Evolutionary conservation across 2,113 vertebrate genomes (phyloP).

Genomic region (Eulemur rufifrons): DNA sequence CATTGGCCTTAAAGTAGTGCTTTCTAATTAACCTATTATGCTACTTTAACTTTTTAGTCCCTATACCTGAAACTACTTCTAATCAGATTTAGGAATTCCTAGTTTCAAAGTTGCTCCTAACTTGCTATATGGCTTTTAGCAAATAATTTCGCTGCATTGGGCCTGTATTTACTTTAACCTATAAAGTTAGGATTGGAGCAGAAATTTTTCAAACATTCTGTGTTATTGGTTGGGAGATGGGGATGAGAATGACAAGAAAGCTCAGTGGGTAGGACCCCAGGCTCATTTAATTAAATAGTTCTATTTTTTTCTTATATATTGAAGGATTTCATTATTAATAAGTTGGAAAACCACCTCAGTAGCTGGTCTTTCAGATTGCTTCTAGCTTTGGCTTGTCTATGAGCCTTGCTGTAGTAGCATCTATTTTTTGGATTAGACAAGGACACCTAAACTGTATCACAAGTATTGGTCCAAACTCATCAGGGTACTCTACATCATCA

Average conservation of each 20-base stretch:
- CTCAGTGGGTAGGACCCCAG: background rate
- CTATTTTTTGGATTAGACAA: background rate
- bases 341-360: background rate
- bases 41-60: background rate
- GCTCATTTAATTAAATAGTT: background rate
- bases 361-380: background rate
- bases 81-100: background rate
- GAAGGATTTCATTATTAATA: background rate
- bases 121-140: background rate
- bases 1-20: background rate
- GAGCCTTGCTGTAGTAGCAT: background rate
- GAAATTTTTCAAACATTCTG: background rate
- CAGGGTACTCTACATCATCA: too few species aligned
- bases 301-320: background rate
- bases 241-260: background rate
- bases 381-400: background rate
- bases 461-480: too few species aligned
- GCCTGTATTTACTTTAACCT: background rate
- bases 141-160: background rate
- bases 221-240: background rate
- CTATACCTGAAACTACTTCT: background rate
- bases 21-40: background rate
- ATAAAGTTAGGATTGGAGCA: background rate
- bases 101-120: slow-evolving; percentile 3
- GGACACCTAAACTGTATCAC: background rate